phyloP scores from a whole-genome alignment of 2,113 vertebrate genomes.

The Uropsilus gracilis region DNA sequence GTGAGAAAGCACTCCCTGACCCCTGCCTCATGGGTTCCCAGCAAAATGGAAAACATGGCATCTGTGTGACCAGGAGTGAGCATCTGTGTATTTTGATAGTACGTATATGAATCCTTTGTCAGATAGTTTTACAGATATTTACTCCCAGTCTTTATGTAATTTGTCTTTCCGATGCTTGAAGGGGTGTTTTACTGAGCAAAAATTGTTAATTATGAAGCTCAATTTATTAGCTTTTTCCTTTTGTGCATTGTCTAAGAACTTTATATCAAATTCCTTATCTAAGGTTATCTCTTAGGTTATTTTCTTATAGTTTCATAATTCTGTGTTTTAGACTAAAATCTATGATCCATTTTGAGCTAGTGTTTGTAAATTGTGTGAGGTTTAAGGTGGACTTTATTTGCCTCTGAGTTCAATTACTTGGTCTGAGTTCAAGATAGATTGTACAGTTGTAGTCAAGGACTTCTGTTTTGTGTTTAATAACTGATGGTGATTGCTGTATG shows the following conservation, averaged over 20 bases:
- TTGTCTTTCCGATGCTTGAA: not conserved
- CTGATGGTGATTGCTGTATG: rapidly evolving
- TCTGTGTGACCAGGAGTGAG: not conserved
- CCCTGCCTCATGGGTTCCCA: rapidly evolving
- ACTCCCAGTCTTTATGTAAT: too few relatives aligned
- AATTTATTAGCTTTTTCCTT: not conserved
- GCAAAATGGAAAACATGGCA: not conserved
- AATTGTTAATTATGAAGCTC: not conserved
- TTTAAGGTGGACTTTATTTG: rapidly evolving
- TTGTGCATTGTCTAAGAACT: not conserved
- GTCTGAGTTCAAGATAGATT: not conserved
- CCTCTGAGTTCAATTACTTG: too few relatives aligned
- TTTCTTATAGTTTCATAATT: not conserved
- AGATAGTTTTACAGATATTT: not conserved
- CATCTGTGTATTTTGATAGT: not conserved
- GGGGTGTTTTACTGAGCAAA: not conserved
- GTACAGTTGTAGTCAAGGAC: rapidly evolving
- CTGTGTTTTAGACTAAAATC: not conserved
- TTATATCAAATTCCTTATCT: rapidly evolving
- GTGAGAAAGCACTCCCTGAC: not conserved
- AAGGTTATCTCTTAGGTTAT: not conserved
- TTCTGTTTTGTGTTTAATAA: not conserved
- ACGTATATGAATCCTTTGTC: not conserved
- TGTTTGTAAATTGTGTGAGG: not conserved
- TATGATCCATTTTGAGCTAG: not conserved